Base-by-base conservation (phyloP, 2,113 vertebrate genomes). In the Gallinago media region DNA sequence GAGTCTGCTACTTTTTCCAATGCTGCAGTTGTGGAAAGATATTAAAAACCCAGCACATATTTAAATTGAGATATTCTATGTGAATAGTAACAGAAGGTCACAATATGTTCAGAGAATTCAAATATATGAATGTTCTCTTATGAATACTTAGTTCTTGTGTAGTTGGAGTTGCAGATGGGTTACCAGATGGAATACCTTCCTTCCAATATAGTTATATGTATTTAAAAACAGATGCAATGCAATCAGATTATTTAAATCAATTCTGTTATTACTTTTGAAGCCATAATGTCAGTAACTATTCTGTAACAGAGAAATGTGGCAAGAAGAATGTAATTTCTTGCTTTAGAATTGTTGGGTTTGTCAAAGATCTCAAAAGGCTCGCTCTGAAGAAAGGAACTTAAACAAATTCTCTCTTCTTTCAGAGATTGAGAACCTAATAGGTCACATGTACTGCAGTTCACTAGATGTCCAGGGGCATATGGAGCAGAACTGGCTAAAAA, bases 51-150 rank as follows among this genome's bases (percentile, higher is more conserved):
- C 73, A 80, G 55, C 70, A 65, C 81, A 76, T 61, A 78, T 96
- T 92, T 94, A 67, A 94, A 80, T 56, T 67, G 88, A 94, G 75
- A 77, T 80, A 85, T 81, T 93, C 83, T 63, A 77, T 86, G 86
- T 94, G 96, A 96, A 75, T 93, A 96, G 96, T 92, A 95, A 93
- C 94, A 96, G 92, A 97, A 97, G 96, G 95, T 97, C 96, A 95
- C 96, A 95, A 94, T 96, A 96, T 96, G 96, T 94, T 96, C 90
- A 72, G 72, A 95, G 85, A 88, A 80, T 94, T 96, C 88, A 94
- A 91, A 93, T 93, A 86, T 56, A 90, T 88, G 94, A 93, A 96
- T 97, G 96, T 96, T 96, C 95, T 95, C 95, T 97, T 97, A 91
- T 84, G 90, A 93, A 80, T 93, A 68, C 88, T 89, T 83, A n/a